A percentile compares a stretch with the other conserved stretches of the same genome.
These are phyloP conservation scores for Metaphire vulgaris DNA, from an alignment of 1,140 invertebrate species.

Conservation along the genomic window DNA sequence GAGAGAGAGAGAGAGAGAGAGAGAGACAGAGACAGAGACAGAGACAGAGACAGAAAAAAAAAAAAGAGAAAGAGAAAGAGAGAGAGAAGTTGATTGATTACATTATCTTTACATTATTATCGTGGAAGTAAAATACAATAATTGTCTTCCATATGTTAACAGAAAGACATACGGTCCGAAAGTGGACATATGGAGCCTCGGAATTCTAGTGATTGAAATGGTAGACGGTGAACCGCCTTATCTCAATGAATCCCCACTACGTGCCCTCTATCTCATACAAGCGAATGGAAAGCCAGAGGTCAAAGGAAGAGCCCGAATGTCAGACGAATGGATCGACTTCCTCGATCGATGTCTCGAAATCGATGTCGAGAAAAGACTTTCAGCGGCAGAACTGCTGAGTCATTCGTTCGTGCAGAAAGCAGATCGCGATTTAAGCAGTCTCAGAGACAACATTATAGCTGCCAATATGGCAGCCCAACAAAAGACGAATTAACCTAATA, in stretches of 20 bases:
- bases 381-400: constrained; percentile 74
- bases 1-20: no score
- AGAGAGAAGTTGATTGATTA: no score
- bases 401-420: constrained; percentile 73
- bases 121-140: no score
- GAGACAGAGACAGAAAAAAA: no score
- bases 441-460: constrained; percentile 61
- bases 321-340: constrained; percentile 53
- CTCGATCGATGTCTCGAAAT: constrained; percentile 80
- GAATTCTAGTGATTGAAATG: constrained; percentile 54
- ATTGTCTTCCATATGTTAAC: no score
- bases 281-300: constrained; percentile 50
- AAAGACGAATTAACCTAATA: neutral
- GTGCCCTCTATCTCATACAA: constrained; percentile 71
- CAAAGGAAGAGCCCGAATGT: neutral
- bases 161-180: constrained; percentile 53
- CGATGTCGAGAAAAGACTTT: constrained; percentile 79
- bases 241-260: constrained; percentile 49
- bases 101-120: no score
- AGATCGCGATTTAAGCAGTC: constrained; percentile 76
- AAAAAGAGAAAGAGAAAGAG: no score
- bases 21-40: no score
- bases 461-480: constrained; percentile 12
- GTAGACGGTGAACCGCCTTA: constrained; percentile 53
- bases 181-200: constrained; percentile 52